Base-by-base conservation (phyloP, 1,140 invertebrate species). In the Drosophila sucinea region DNA sequence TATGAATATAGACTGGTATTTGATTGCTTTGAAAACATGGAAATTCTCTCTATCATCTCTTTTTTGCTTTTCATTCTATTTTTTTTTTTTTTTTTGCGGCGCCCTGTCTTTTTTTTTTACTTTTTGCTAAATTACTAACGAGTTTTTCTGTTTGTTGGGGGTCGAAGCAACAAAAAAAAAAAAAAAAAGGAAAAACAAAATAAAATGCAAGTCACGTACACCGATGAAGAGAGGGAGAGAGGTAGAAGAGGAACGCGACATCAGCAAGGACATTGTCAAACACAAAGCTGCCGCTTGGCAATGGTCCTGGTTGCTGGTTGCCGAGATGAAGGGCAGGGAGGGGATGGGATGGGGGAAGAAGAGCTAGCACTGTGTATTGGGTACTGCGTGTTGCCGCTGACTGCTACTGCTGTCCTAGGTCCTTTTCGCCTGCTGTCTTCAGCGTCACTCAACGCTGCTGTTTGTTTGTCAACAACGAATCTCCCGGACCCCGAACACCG, bases 211-310 rank as follows among this genome's bases (percentile, higher is more conserved):
- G 83, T 87, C 83, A 87, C 83, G 83, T 87, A 83, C 84, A 30
- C 38, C 44, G 7, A 25, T 51, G 23, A 8, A 44, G 40, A 35
- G 61, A 30, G 64, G 1, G 27, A 51, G 29, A 4, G 54, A 63
- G 67, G 63, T 44, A 56, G 69, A 61, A 61, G 54, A 70, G 54
- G 60, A 78, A 75, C 74, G 80, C 67, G 85, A 61, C 77, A 69
- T 77, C 86, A 79, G 81, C 85, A 90, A 89, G 81, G 81, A 90
- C 85, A 90, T 83, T 81, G 81, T 90, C 86, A 86, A 75, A 81
- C 79, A 90, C 82, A 86, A 90, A 90, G 79, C 87, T 64, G 77
- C 70, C 65, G 60, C 30, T 51, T 56, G 6, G 17, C n/a, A 17
- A 23, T 33, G 55, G 27, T 17, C n/a, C 56, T 33, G 17, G 10